Evolutionary conservation across 2,113 vertebrate genomes (phyloP).

Genomic region (Eulemur macaco): DNA sequence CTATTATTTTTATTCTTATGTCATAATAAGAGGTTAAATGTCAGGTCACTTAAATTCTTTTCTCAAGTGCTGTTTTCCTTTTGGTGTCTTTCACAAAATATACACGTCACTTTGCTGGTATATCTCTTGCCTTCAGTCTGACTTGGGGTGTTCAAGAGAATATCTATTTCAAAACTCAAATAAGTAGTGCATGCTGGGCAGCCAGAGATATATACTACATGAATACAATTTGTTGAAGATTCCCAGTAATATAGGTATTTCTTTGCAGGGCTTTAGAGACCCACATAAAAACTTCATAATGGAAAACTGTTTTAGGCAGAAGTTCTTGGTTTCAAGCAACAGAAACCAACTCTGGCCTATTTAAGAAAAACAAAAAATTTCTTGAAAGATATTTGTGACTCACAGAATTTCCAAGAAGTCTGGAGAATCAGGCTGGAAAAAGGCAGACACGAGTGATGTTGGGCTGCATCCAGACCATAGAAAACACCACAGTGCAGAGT

Average conservation of each 20-base stretch:
- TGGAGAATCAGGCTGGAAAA: background rate
- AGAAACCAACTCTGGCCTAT: background rate
- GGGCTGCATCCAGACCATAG: background rate
- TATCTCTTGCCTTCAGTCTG: background rate
- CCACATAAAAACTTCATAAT: background rate
- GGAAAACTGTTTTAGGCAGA: background rate
- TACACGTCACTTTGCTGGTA: background rate
- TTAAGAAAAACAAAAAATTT: constrained; percentile 13
- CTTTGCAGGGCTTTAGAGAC: background rate
- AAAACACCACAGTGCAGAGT: background rate
- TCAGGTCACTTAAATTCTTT: background rate
- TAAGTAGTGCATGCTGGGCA: background rate
- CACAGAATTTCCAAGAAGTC: background rate
- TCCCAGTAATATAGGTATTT: background rate
- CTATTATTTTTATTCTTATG: background rate
- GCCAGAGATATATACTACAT: background rate
- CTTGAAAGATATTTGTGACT: background rate
- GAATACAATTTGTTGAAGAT: background rate
- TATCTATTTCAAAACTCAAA: background rate
- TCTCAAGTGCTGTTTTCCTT: background rate
- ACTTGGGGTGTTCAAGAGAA: background rate
- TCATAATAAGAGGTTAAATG: background rate
- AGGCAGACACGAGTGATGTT: background rate
- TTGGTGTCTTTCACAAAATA: background rate
- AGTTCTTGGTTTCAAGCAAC: background rate